Evolutionary conservation across 1,140 invertebrate species (phyloP).

Genomic region (Zaprionus nigranus): DNA sequence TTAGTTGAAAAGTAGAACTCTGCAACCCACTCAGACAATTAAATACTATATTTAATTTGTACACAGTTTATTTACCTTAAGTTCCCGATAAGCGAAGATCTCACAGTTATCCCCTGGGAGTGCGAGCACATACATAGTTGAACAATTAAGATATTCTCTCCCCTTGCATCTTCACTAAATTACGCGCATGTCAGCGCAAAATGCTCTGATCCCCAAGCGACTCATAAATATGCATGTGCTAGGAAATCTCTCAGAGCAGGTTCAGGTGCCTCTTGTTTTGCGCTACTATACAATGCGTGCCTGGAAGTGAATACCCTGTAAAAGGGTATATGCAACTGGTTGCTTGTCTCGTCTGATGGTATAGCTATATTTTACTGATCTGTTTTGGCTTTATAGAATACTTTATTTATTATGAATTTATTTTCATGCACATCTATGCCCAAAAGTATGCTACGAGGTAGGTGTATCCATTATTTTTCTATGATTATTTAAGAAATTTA

Average conservation of each 20-base stretch:
- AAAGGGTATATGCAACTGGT: neutral
- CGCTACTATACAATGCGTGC: constrained; percentile 19
- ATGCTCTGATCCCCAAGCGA: constrained; percentile 54
- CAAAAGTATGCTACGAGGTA: constrained; percentile 40
- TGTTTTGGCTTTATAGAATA: no score
- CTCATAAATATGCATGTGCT: constrained; percentile 54
- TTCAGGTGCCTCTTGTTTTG: constrained; percentile 15
- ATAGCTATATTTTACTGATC: no score
- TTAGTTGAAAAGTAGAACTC: neutral
- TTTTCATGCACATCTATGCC: neutral
- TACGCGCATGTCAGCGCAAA: constrained; percentile 38
- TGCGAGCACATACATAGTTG: neutral
- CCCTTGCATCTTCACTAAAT: constrained; percentile 38
- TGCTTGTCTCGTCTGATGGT: neutral
- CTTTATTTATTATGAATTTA: no score
- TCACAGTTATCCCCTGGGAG: constrained; percentile 9
- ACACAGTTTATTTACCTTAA: neutral
- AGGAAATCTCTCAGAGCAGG: constrained; percentile 47
- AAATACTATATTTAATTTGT: neutral
- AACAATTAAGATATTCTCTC: constrained; percentile 49
- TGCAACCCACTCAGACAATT: neutral
- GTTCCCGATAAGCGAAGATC: neutral
- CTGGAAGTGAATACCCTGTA: constrained; percentile 41
- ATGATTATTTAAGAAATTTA: neutral
- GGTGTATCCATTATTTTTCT: neutral